Conservation (phyloP, 2,797 vertebrate species). For the Antennarius maculatus region DNA sequence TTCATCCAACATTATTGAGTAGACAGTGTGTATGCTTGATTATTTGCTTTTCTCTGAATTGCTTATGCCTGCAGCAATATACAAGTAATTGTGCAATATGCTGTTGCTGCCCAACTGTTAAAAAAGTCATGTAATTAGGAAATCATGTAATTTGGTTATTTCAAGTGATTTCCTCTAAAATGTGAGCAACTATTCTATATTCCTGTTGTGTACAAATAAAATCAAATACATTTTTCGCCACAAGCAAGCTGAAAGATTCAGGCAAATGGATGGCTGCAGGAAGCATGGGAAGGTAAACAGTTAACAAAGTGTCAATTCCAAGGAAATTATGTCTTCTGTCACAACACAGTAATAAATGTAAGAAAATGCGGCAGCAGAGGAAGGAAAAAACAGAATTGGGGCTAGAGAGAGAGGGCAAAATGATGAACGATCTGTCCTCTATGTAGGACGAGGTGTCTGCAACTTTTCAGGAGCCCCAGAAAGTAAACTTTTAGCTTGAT, state of each 20-base stretch:
- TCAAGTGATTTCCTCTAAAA: constrained; percentile 1
- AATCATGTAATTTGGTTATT: not conserved
- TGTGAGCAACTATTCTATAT: constrained; percentile 1
- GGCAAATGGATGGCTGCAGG: constrained; percentile 18
- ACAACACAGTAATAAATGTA: constrained; percentile 13
- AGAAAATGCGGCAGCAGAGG: constrained; percentile 20
- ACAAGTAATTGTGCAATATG: constrained; percentile 50
- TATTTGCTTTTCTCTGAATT: constrained; percentile 60
- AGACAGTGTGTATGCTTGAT: constrained; percentile 62
- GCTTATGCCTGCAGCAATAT: constrained; percentile 51
- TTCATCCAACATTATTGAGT: constrained; percentile 52
- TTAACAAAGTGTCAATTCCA: constrained; percentile 1
- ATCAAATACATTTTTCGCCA: not conserved
- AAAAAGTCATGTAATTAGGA: no score
- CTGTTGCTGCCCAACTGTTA: constrained; percentile 28
- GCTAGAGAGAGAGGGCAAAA: constrained; percentile 50
- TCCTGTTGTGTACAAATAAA: constrained; percentile 5
- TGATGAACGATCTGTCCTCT: constrained; percentile 77
- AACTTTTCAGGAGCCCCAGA: constrained; percentile 81
- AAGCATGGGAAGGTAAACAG: not conserved
- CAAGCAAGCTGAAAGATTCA: constrained; percentile 7
- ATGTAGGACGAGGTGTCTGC: constrained; percentile 82
- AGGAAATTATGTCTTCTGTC: constrained; percentile 16
- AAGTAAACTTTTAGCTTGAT: constrained; percentile 77
- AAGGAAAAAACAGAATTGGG: constrained; percentile 54